Conservation (phyloP, 2,888 invertebrate genomes). For the Tholera decimalis region DNA sequence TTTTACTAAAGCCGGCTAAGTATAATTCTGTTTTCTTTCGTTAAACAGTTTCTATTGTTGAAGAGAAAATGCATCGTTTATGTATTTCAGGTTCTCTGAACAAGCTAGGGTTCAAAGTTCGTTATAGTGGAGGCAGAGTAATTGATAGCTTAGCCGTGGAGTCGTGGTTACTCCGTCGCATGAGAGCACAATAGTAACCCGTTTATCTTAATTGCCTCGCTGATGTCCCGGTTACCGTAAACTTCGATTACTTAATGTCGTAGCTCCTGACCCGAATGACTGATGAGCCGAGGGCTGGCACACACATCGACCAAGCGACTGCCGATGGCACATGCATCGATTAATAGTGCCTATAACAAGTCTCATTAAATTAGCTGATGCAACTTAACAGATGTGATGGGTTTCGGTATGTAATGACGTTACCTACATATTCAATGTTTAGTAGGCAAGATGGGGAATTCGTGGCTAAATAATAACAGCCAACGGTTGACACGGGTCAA, state of each 20-base stretch:
- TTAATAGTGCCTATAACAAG: constrained; percentile 5
- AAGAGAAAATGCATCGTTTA: constrained; percentile 34
- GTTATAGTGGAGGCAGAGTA: constrained; percentile 33
- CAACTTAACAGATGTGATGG: not conserved
- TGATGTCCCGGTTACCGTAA: constrained; percentile 50
- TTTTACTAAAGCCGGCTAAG: constrained; percentile 8
- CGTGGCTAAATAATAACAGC: too few relatives aligned
- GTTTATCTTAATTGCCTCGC: constrained; percentile 58
- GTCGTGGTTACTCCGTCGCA: constrained; percentile 34
- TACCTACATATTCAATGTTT: too few relatives aligned
- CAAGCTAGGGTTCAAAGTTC: constrained; percentile 35
- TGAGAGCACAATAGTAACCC: constrained; percentile 50
- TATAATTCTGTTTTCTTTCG: constrained; percentile 8
- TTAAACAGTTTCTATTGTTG: constrained; percentile 12
- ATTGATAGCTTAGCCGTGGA: constrained; percentile 49
- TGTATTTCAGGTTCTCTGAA: constrained; percentile 23
- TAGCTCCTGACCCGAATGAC: constrained; percentile 43
- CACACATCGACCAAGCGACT: not conserved
- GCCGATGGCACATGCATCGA: constrained; percentile 1
- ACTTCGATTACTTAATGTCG: constrained; percentile 58
- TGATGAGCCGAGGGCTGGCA: constrained; percentile 24
- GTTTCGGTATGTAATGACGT: not conserved
- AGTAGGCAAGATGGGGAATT: too few relatives aligned
- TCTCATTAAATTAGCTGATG: not conserved
- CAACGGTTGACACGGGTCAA: too few relatives aligned